Evolutionary conservation across 2,113 vertebrate species (phyloP).

Genomic region (Vimba vimba): DNA sequence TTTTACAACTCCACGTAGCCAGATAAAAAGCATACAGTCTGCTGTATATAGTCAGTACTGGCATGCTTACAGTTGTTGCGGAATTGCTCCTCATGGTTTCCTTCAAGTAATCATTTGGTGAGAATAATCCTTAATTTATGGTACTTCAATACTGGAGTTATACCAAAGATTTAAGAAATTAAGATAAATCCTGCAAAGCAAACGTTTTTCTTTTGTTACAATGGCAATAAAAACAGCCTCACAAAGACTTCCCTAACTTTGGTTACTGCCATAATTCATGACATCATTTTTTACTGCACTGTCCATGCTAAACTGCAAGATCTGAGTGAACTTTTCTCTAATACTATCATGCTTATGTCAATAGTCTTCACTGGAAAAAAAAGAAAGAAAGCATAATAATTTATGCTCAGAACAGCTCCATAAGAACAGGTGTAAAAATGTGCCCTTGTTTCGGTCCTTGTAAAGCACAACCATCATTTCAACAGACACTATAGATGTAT

Average conservation of each 20-base stretch:
- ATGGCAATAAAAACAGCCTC: not conserved
- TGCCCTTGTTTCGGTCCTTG: not conserved
- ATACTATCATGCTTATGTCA: not conserved
- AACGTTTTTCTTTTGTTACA: not conserved
- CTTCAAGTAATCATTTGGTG: not conserved
- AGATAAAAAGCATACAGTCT: slow-evolving; percentile 6
- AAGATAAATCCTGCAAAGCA: not conserved
- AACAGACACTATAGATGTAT: not conserved
- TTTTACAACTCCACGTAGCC: slow-evolving; percentile 12
- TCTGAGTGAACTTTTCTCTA: not conserved
- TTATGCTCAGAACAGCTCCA: not conserved
- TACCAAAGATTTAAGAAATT: not conserved
- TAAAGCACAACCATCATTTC: not conserved
- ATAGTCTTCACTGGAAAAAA: not conserved
- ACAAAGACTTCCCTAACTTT: not conserved
- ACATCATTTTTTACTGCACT: not conserved
- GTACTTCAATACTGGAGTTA: not conserved
- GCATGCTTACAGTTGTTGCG: not conserved
- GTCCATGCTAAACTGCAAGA: not conserved
- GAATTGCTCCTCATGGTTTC: not conserved
- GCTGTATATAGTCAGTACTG: not conserved
- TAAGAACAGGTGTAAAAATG: not conserved
- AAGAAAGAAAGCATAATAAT: not conserved
- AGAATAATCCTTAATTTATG: not conserved
- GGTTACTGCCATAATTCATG: not conserved